Evolutionary conservation across 2,113 vertebrate genomes (phyloP).

Genomic region (Fukomys damarensis): DNA sequence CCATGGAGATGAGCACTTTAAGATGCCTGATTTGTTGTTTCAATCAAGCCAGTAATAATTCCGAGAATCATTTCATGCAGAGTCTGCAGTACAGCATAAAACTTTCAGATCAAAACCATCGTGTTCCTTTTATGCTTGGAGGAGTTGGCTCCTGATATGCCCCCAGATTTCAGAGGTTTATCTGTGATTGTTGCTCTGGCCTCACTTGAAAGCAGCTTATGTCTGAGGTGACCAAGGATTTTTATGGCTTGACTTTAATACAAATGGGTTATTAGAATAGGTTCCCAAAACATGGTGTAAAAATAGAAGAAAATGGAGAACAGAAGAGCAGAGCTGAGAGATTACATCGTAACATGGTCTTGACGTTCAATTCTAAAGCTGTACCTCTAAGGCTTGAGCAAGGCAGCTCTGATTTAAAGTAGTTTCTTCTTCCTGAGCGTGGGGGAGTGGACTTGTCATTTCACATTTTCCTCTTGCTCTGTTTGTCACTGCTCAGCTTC

Average conservation of each 20-base stretch:
- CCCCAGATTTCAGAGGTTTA: conserved; percentile 43
- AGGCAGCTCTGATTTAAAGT: background rate
- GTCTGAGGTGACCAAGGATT: background rate
- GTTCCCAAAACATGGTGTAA: conserved; percentile 17
- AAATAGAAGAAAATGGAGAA: conserved; percentile 37
- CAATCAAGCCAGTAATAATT: conserved; percentile 36
- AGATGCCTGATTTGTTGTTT: conserved; percentile 44
- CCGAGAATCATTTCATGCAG: background rate
- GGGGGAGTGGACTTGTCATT: background rate
- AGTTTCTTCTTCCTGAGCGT: conserved; percentile 10
- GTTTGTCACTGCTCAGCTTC: background rate
- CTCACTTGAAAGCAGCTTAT: conserved; percentile 41
- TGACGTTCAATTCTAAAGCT: background rate
- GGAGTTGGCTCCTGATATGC: conserved; percentile 11
- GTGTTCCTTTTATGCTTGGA: conserved; percentile 15
- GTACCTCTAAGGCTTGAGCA: background rate
- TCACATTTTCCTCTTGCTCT: background rate
- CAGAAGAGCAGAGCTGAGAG: background rate
- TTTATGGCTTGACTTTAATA: conserved; percentile 22
- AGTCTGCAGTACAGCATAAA: background rate
- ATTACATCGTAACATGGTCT: background rate
- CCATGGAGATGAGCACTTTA: background rate
- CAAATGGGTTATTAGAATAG: conserved; percentile 48
- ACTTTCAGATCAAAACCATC: background rate
- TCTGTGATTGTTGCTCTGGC: conserved; percentile 46